Conservation (phyloP, 2,888 invertebrate species). For the Diachrysia chrysitis region DNA sequence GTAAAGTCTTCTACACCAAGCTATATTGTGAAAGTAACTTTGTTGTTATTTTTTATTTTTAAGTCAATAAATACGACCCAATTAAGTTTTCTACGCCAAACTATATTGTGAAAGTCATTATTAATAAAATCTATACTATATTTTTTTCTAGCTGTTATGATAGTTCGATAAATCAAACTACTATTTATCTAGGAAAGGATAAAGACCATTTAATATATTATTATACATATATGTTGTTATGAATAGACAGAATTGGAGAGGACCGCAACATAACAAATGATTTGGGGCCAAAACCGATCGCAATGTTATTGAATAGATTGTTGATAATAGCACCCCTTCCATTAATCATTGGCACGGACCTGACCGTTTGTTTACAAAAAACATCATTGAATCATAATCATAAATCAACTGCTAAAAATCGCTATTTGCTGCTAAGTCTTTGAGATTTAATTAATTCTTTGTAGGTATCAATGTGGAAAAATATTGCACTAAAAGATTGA, state of each 20-base stretch:
- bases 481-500: slow-evolving; percentile 43
- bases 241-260: slow-evolving; percentile 22
- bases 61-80: background rate
- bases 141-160: background rate
- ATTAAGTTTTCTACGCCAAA: background rate
- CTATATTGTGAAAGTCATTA: background rate
- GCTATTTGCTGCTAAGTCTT: slow-evolving; percentile 39
- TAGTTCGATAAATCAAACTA: background rate
- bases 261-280: slow-evolving; percentile 24
- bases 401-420: slow-evolving; percentile 54
- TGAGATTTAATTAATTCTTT: slow-evolving; percentile 32
- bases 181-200: background rate
- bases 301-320: slow-evolving; percentile 23
- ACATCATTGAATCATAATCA: slow-evolving; percentile 38
- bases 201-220: slow-evolving; percentile 12
- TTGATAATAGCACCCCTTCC: slow-evolving; percentile 35
- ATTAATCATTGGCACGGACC: slow-evolving; percentile 40
- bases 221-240: slow-evolving; percentile 5
- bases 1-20: too few relatives aligned
- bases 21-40: background rate
- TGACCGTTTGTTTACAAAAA: slow-evolving; percentile 34
- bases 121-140: background rate
- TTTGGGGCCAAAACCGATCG: slow-evolving; percentile 31
- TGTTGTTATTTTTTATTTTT: slow-evolving; percentile 1
- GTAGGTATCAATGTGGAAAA: slow-evolving; percentile 30